Evolutionary conservation across 2,113 vertebrate species (phyloP).

Genomic region (Passer domesticus): DNA sequence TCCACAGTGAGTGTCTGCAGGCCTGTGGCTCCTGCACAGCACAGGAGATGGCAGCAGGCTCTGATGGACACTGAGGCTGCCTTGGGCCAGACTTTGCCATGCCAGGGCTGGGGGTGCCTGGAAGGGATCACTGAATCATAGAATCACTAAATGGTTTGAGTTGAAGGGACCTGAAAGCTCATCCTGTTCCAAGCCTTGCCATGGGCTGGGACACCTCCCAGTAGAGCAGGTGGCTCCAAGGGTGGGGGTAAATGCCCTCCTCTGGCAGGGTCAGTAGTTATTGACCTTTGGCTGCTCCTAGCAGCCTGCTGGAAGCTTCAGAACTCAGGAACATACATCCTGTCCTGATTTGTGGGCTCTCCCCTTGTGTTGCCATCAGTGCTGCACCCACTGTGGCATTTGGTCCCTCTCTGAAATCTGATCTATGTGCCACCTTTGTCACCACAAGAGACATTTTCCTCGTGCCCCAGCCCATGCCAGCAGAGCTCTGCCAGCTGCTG

Average conservation of each 20-base stretch:
- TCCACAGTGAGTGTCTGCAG: background rate
- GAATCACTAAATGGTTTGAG: background rate
- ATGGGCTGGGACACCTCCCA: background rate
- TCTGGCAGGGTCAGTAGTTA: background rate
- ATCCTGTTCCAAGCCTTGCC: background rate
- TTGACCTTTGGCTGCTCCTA: fast-evolving
- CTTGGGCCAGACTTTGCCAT: background rate
- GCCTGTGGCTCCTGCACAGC: background rate
- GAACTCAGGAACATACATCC: background rate
- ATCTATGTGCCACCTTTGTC: background rate
- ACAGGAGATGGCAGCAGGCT: background rate
- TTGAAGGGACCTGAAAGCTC: background rate
- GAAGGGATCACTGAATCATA: background rate
- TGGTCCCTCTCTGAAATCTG: background rate
- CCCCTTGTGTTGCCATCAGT: fast-evolving
- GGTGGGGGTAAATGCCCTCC: background rate
- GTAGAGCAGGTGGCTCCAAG: background rate
- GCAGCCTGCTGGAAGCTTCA: background rate
- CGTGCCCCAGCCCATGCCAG: background rate
- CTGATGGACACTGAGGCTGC: fast-evolving
- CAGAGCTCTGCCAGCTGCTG: background rate
- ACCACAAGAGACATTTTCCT: background rate
- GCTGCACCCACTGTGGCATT: background rate
- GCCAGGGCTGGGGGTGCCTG: background rate
- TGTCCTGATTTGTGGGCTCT: fast-evolving